Conservation (phyloP, 2,797 vertebrate genomes). For the Pseudochirops cupreus region DNA sequence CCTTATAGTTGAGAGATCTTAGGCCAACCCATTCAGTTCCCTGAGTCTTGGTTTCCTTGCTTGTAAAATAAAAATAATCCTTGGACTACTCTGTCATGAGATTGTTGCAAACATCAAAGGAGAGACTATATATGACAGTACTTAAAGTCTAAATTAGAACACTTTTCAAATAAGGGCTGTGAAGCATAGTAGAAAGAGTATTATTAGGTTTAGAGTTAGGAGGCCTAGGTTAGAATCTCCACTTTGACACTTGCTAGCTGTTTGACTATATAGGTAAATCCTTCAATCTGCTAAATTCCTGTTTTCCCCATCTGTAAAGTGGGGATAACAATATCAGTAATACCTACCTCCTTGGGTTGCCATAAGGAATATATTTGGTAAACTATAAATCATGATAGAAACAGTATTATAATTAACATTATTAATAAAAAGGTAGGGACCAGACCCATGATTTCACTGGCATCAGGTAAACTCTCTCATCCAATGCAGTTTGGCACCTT, state of each 20-base stretch:
- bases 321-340: background rate
- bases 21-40: background rate
- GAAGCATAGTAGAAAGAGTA: background rate
- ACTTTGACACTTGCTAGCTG: background rate
- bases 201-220: background rate
- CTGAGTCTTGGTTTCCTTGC: background rate
- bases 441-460: background rate
- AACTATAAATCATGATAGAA: background rate
- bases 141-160: background rate
- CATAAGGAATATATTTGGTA: background rate
- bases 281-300: background rate
- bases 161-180: background rate
- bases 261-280: background rate
- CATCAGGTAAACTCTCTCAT: background rate
- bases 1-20: background rate
- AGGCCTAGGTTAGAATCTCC: background rate
- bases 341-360: background rate
- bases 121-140: background rate
- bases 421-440: background rate
- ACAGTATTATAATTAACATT: background rate
- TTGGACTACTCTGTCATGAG: background rate
- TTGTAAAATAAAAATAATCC: background rate
- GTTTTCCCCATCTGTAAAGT: background rate
- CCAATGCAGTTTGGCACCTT: background rate
- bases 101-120: background rate